Evolutionary conservation across 2,113 vertebrate species (phyloP).

Genomic region (Epinephelus fuscoguttatus): DNA sequence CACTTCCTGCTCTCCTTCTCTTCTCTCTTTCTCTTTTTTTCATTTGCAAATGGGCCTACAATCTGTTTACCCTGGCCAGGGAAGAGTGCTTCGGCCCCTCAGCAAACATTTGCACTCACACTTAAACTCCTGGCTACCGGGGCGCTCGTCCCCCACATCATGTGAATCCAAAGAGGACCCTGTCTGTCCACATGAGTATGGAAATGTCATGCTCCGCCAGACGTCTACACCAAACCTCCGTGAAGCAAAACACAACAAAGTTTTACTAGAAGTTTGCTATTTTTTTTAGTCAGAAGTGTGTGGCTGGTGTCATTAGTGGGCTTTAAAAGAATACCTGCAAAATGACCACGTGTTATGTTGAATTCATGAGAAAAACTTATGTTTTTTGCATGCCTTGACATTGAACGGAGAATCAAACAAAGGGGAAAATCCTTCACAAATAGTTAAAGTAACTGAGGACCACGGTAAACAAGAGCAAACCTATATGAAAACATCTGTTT

Average conservation of each 20-base stretch:
- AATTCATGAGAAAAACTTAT: no score
- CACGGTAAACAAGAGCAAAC: no score
- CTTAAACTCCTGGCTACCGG: conserved; percentile 77
- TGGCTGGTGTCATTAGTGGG: background rate
- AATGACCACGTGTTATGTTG: no score
- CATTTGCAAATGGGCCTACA: conserved; percentile 87
- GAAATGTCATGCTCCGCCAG: conserved; percentile 63
- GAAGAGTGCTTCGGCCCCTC: conserved; percentile 81
- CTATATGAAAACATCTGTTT: no score
- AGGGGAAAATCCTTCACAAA: no score
- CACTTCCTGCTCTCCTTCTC: conserved; percentile 81
- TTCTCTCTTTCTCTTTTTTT: conserved; percentile 67
- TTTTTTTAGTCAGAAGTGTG: background rate
- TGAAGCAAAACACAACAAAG: conserved; percentile 18
- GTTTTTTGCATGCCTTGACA: no score
- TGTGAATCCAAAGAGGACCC: conserved; percentile 74
- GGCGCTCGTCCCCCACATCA: conserved; percentile 64
- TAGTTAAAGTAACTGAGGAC: no score
- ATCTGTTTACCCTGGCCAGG: conserved; percentile 85
- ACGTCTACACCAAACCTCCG: conserved; percentile 17
- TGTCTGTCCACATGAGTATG: conserved; percentile 68
- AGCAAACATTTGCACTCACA: conserved; percentile 86
- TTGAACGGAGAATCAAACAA: no score
- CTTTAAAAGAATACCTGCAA: no score
- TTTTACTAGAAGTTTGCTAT: background rate